Evolutionary conservation across 2,113 vertebrate genomes (phyloP).

Genomic region (Anguilla japonica): DNA sequence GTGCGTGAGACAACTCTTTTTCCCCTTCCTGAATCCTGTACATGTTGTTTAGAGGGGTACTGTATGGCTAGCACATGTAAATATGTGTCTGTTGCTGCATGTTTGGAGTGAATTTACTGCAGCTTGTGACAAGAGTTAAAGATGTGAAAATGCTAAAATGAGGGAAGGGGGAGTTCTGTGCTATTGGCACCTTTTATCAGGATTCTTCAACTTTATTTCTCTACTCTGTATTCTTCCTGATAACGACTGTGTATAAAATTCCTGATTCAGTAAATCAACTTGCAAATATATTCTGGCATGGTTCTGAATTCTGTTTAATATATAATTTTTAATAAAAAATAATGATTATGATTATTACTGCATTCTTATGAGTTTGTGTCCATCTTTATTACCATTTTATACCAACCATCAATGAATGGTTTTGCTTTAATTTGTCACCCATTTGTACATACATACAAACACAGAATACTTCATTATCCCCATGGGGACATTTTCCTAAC

Average conservation of each 20-base stretch:
- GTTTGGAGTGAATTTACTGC: not conserved
- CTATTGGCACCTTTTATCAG: too few species aligned
- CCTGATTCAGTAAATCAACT: not conserved
- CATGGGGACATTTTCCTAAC: too few species aligned
- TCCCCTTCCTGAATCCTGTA: not conserved
- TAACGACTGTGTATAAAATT: not conserved
- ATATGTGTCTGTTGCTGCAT: not conserved
- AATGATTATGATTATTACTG: not conserved
- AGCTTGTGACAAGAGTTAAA: not conserved
- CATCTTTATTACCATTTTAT: too few species aligned
- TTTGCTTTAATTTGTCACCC: too few species aligned
- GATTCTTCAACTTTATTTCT: not conserved
- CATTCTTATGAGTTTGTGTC: not conserved
- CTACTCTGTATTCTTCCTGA: not conserved
- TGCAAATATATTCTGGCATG: not conserved
- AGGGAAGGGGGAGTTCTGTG: not conserved
- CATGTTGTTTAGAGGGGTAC: not conserved
- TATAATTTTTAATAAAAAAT: not conserved
- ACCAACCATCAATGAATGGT: too few species aligned
- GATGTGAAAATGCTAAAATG: not conserved
- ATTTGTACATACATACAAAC: too few species aligned
- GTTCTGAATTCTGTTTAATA: not conserved
- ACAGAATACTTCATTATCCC: too few species aligned
- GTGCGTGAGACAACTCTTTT: not conserved
- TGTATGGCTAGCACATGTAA: not conserved